phyloP scores from a whole-genome alignment of 2,113 vertebrate species.

The Rhynchomys soricoides region DNA sequence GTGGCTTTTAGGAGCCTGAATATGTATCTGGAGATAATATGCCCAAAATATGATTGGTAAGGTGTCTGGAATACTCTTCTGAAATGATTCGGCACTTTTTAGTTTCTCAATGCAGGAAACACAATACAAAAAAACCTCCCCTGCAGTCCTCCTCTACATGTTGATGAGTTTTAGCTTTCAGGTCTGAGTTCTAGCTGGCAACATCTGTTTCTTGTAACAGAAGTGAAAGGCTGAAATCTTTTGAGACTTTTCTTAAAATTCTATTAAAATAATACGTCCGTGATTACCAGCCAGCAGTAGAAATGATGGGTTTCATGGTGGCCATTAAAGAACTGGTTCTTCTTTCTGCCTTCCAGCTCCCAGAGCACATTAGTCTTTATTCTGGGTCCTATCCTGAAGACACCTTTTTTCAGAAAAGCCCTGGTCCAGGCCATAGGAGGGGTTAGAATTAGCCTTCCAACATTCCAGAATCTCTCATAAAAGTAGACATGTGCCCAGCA shows the following conservation, averaged over 20 bases:
- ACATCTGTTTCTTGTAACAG: constrained; percentile 14
- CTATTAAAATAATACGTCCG: not conserved
- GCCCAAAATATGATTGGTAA: not conserved
- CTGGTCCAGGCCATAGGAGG: not conserved
- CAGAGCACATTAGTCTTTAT: not conserved
- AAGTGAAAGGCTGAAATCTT: constrained; percentile 52
- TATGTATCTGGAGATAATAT: not conserved
- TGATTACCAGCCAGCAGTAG: not conserved
- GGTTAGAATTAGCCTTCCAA: constrained; percentile 6
- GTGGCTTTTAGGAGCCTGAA: not conserved
- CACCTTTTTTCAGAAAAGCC: constrained; percentile 40
- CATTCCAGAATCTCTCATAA: constrained; percentile 73
- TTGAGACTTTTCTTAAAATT: not conserved
- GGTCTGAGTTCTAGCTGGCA: constrained; percentile 32
- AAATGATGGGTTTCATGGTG: not conserved
- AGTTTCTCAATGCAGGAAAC: constrained; percentile 1
- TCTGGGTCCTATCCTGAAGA: constrained; percentile 51
- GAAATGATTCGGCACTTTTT: not conserved
- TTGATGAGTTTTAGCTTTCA: not conserved
- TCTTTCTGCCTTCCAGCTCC: constrained; percentile 65
- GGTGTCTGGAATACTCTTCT: constrained; percentile 2
- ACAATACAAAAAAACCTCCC: not conserved
- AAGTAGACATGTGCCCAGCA: constrained; percentile 73
- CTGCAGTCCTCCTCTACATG: not conserved
- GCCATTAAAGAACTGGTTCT: not conserved